phyloP scores from a whole-genome alignment of 2,797 vertebrate species.

The Gadopsis marmoratus region DNA sequence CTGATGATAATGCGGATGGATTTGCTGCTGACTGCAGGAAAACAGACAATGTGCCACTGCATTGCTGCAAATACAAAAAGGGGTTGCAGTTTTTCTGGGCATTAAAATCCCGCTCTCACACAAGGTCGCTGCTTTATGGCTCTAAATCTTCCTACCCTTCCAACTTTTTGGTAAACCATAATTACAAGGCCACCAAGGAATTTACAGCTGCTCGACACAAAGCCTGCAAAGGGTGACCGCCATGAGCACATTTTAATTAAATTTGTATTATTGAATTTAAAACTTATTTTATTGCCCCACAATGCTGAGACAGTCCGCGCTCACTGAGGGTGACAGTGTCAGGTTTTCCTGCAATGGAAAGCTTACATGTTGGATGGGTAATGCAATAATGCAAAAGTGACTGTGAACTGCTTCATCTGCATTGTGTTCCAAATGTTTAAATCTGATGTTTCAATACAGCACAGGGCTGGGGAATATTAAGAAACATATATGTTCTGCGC shows the following conservation, averaged over 20 bases:
- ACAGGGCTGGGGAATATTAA: neutral
- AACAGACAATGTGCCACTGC: constrained; percentile 58
- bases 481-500: neutral
- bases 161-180: constrained; percentile 9
- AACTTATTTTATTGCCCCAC: neutral
- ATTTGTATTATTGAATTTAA: neutral
- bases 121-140: constrained; percentile 49
- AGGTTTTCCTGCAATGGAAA: neutral
- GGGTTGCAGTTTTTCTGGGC: constrained; percentile 53
- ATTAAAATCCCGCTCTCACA: constrained; percentile 57
- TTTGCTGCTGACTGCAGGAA: constrained; percentile 67
- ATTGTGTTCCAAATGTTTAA: neutral
- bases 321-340: neutral
- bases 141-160: constrained; percentile 14
- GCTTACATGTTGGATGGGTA: neutral
- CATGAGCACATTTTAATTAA: constrained; percentile 9
- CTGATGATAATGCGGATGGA: constrained; percentile 49
- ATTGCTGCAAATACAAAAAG: constrained; percentile 69
- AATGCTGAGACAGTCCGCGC: neutral
- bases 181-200: constrained; percentile 40
- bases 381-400: neutral
- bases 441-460: neutral
- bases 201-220: constrained; percentile 24
- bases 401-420: neutral
- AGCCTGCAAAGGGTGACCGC: constrained; percentile 12